Percentiles rank a stretch among this genome's conserved stretches.
phyloP scores from a whole-genome alignment of 2,797 vertebrate genomes.

The Coregonus suidteri region DNA sequence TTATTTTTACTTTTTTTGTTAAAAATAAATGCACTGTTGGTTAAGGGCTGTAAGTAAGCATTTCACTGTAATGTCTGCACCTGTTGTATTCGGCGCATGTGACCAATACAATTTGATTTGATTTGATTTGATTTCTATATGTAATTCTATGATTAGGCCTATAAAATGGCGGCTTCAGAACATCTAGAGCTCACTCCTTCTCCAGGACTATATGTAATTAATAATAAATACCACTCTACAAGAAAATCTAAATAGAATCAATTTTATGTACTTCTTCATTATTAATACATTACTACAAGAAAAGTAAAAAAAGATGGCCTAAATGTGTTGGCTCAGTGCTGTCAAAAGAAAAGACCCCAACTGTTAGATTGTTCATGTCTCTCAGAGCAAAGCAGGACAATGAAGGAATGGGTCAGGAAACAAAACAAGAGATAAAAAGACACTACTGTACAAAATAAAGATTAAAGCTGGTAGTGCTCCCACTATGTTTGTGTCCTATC shows the following conservation, averaged over 20 bases:
- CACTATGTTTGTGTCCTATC: background rate
- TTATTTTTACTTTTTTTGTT: too few species aligned
- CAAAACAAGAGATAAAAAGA: background rate
- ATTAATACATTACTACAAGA: background rate
- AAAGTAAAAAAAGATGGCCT: background rate
- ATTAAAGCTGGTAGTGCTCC: too few species aligned
- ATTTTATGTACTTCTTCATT: conserved; percentile 1
- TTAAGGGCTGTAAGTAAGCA: too few species aligned
- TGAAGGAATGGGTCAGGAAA: too few species aligned
- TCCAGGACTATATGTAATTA: background rate
- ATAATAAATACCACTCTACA: background rate
- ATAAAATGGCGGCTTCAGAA: background rate
- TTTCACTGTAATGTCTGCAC: too few species aligned
- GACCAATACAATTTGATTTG: too few species aligned
- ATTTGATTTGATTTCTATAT: too few species aligned
- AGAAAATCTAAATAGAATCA: background rate
- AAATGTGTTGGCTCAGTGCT: background rate
- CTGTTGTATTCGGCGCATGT: too few species aligned
- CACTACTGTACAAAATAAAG: too few species aligned
- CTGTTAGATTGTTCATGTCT: background rate
- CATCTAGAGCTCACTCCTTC: background rate
- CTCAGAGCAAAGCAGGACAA: background rate
- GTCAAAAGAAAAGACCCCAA: background rate
- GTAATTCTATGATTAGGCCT: too few species aligned
- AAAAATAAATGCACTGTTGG: too few species aligned